Evolutionary conservation across 2,888 invertebrate genomes (phyloP), one percentile per base, ranked within the genome.

Genomic region (Alviniconcha strummeri): DNA sequence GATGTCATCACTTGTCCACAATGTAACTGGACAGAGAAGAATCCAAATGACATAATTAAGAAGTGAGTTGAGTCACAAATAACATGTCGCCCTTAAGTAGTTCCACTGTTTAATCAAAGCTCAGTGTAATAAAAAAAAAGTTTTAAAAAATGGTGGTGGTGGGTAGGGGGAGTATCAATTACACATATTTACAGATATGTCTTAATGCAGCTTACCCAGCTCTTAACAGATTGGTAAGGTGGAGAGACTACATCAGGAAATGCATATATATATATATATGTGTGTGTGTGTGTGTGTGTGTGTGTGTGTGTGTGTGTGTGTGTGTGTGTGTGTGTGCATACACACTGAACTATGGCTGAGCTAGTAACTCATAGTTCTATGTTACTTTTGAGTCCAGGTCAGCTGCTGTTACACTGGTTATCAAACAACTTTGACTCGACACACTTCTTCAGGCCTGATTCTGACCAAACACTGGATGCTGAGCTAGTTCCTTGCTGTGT

Each of bases 381-480:
- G 36, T 36, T 79, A 19, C 19, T 7, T 64, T 36, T 76, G 76
- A 5, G 76, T 76, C 36, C 8, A 17, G 15, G 15, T 8, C 56
- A 56, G 77, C 3, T 82, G 19, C 17, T 36, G 57, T 15, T 60
- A 71, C 5, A 19, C 17, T 98, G 98, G 97, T 96, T 97, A 90
- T 95, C 96, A 88, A 96, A 97, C 81, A 96, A 97, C 71, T 95
- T 96, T 88, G 95, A 96, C 86, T 97, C 96, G 88, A 96, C 96
- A 86, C 96, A 95, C 90, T 95, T 96, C 90, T 93, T 96, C 77
- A 95, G 95, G 11, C 89, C 94, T 95, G 86, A 94, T 95, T 84
- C 93, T 96, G 86, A 95, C 95, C 89, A 94, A 95, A 87, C 96
- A 96, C 92, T 64, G 15, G 64, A 54, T 19, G 54, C 36, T 54